phyloP scores from a whole-genome alignment of 2,888 invertebrate species.

The Diaperis boleti region DNA sequence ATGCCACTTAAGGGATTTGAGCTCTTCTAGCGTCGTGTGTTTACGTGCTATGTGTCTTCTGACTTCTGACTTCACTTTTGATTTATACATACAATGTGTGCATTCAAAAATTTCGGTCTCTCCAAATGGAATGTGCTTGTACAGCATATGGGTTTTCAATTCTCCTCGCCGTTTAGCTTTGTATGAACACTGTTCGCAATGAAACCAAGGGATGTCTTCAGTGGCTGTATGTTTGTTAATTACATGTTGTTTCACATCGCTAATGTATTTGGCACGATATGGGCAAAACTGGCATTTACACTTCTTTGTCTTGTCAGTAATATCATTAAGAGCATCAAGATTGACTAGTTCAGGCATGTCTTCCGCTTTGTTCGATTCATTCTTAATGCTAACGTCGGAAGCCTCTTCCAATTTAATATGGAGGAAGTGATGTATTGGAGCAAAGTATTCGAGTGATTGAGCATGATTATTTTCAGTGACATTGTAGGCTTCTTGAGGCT shows the following conservation, averaged over 20 bases:
- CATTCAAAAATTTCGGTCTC: slow-evolving; percentile 10
- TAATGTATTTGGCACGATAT: slow-evolving; percentile 4
- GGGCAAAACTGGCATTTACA: slow-evolving; percentile 6
- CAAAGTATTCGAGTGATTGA: background rate
- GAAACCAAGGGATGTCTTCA: slow-evolving; percentile 7
- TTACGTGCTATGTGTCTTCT: slow-evolving; percentile 9
- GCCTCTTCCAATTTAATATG: slow-evolving; percentile 3
- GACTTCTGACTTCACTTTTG: slow-evolving; percentile 10
- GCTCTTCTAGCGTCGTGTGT: slow-evolving; percentile 1
- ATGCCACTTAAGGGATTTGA: slow-evolving; percentile 7
- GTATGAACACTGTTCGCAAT: slow-evolving; percentile 10
- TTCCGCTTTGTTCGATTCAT: too few relatives aligned
- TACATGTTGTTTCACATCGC: slow-evolving; percentile 11
- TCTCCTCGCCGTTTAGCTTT: slow-evolving; percentile 11
- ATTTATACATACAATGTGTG: slow-evolving; percentile 12
- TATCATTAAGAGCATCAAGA: too few relatives aligned
- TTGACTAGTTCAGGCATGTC: background rate
- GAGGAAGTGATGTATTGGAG: background rate
- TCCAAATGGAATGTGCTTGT: slow-evolving; percentile 10
- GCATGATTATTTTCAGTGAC: background rate
- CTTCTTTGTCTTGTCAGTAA: background rate
- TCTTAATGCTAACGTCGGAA: background rate
- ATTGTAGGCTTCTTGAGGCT: background rate
- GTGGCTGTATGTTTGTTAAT: slow-evolving; percentile 7
- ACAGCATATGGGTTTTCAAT: slow-evolving; percentile 11